phyloP scores from a whole-genome alignment of 37 sponge, comb jelly and placozoan species.

The Aplysina aerophoba region DNA sequence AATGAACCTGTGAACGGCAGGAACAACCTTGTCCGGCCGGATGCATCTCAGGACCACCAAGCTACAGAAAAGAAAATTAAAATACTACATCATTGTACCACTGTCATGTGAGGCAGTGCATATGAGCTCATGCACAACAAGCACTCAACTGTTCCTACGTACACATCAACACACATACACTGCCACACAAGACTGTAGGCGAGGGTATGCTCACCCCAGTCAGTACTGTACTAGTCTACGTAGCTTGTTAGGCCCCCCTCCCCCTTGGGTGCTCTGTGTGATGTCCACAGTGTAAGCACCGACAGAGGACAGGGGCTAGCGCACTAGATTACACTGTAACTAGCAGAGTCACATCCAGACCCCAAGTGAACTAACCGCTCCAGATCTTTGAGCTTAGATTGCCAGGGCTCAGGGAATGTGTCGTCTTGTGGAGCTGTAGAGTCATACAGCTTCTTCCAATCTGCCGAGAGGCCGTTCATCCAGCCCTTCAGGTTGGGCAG shows the following conservation, averaged over 20 bases:
- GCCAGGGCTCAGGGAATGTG: conserved; percentile 82
- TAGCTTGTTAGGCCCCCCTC: too few species aligned
- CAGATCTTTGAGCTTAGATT: conserved; percentile 72
- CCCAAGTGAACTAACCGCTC: conserved; percentile 50
- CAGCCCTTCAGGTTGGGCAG: conserved; percentile 80
- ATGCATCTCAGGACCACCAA: conserved; percentile 94
- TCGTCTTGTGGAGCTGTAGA: conserved; percentile 81
- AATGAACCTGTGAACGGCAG: conserved; percentile 90
- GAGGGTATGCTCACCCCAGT: too few species aligned
- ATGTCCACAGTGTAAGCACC: too few species aligned
- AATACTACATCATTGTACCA: not conserved
- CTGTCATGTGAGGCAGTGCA: not conserved
- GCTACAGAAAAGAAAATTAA: conserved; percentile 38
- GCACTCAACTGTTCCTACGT: too few species aligned
- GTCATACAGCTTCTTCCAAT: conserved; percentile 97
- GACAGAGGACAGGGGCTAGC: too few species aligned
- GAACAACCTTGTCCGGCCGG: conserved; percentile 92
- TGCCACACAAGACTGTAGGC: too few species aligned
- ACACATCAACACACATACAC: too few species aligned
- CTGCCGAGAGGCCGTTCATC: conserved; percentile 70
- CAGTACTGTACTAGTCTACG: too few species aligned
- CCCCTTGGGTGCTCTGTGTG: too few species aligned
- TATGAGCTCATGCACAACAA: too few species aligned
- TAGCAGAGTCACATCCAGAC: too few species aligned
- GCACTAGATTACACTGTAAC: too few species aligned